phyloP scores from a whole-genome alignment of 2,113 vertebrate genomes.

The Fukomys damarensis region DNA sequence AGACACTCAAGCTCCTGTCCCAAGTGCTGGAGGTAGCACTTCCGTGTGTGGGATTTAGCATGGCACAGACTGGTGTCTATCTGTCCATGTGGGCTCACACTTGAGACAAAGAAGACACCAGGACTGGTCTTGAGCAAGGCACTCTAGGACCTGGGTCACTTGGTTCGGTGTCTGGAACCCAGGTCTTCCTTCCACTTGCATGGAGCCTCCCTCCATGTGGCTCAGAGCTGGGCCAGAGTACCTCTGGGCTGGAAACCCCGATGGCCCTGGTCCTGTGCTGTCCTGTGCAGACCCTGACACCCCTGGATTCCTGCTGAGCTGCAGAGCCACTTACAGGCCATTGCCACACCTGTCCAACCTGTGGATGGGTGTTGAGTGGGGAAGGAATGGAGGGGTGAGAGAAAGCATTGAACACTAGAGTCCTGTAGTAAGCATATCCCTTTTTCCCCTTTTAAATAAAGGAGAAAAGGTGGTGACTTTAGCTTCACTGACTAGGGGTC shows the following conservation, averaged over 20 bases:
- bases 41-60: background rate
- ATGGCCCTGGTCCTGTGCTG: background rate
- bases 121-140: background rate
- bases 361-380: background rate
- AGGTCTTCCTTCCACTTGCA: background rate
- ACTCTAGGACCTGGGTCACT: background rate
- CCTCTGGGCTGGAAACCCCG: background rate
- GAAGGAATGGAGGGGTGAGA: accelerated
- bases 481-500: background rate
- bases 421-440: background rate
- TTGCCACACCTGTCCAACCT: accelerated
- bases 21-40: background rate
- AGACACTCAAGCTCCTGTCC: background rate
- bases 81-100: background rate
- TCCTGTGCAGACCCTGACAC: too few species aligned
- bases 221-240: background rate
- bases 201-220: background rate
- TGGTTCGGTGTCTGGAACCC: background rate
- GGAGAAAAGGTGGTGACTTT: background rate
- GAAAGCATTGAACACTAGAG: background rate
- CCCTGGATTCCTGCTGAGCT: background rate
- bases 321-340: accelerated
- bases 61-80: background rate
- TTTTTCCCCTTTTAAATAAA: background rate
- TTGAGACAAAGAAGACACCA: background rate